Base-by-base conservation (phyloP, 2,888 invertebrate genomes). In the Eueremaeus valkanovi region DNA sequence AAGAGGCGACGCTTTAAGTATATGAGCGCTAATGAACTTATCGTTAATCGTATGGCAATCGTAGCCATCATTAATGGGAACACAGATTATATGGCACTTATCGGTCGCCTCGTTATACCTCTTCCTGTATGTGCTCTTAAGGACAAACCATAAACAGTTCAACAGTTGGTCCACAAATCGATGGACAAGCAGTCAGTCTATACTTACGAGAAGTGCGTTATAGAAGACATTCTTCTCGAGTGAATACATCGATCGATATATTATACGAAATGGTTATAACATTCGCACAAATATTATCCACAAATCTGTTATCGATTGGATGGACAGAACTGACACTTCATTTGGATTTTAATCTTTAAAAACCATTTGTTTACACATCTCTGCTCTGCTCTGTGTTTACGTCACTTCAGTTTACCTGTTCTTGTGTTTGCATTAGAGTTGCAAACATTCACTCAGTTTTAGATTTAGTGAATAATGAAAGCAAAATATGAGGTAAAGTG, bases 11-110 rank as follows among this genome's bases (percentile, higher is more conserved):
- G 73, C 55, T 58, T 75, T 75, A 11, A 75, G 63, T 31, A 75
- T 75, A 40, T 75, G 75, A 31, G 75, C 72, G 24, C 31, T 74
- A 73, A 75, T 75, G 36, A 75, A 73, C 45, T 73, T 72, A 45
- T 75, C 75, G 33, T 72, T 75, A 9, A 75, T 58, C 18, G 36
- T 29, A 49, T 36, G 31, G 0, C 49, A 24, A 24, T 61, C 73
- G 45, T 73, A 75, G 9, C 73, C 58, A 9, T 33, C 49, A 58
- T 72, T 73, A 8, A 45, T 18, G 1, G 75, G 75, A 42, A 75
- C 29, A 40, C 75, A 75, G 16, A 75, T 29, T 29, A 27, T 61
- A 27, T 73, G 58, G 29, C 75, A 73, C 16, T 75, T 75, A 3
- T 40, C 16, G 18, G 36, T 74, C 33, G 70, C 73, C 55, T 61